phyloP scores from a whole-genome alignment of 2,113 vertebrate genomes.

The Porphyrio hochstetteri region DNA sequence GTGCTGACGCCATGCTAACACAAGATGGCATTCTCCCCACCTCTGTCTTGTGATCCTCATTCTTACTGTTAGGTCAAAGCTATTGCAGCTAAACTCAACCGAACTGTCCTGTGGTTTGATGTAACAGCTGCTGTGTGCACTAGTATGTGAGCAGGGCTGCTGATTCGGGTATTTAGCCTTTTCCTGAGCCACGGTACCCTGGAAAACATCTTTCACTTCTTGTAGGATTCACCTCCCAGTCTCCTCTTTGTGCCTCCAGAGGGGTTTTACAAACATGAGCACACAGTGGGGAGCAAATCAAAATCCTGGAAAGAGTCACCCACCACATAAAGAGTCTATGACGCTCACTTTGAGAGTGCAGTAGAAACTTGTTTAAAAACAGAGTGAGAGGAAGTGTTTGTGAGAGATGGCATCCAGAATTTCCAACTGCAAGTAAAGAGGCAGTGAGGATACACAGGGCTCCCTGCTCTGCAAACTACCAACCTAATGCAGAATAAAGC shows the following conservation, averaged over 20 bases:
- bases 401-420: neutral
- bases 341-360: neutral
- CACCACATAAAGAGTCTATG: neutral
- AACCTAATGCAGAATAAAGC: neutral
- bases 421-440: neutral
- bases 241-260: neutral
- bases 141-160: neutral
- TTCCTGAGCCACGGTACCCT: neutral
- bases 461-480: neutral
- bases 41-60: neutral
- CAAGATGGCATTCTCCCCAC: neutral
- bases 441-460: neutral
- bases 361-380: neutral
- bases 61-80: neutral
- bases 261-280: neutral
- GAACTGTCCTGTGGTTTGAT: accelerated
- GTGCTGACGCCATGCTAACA: neutral
- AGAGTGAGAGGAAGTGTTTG: neutral
- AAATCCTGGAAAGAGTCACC: neutral
- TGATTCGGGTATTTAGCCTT: neutral
- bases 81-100: accelerated
- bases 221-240: neutral
- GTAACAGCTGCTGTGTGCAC: neutral
- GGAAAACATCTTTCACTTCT: neutral
- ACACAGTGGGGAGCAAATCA: neutral